Conservation (phyloP, 2,888 invertebrate species). For the Temnothorax unifasciatus region DNA sequence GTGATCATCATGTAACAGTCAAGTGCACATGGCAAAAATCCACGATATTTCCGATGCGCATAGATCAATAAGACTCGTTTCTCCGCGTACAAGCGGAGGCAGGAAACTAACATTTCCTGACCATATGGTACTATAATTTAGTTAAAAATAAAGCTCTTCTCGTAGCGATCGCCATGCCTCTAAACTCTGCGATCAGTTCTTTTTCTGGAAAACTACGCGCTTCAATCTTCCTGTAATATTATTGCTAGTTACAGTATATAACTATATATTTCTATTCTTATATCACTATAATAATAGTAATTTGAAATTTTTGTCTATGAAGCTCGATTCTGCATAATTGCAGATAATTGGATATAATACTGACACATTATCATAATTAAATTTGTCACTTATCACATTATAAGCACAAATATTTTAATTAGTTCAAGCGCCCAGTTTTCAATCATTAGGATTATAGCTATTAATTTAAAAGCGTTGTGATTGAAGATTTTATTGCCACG, state of each 20-base stretch:
- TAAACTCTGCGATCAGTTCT: conserved; percentile 9
- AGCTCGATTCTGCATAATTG: conserved; percentile 1
- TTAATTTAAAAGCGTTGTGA: neutral
- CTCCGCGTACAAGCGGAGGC: conserved; percentile 34
- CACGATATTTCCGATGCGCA: conserved; percentile 43
- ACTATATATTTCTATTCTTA: neutral
- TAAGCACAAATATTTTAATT: conserved; percentile 1
- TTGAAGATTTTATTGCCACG: neutral
- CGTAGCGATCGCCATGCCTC: neutral
- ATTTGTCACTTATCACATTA: neutral
- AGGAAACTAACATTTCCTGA: conserved; percentile 62
- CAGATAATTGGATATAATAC: neutral
- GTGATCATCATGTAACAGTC: conserved; percentile 29
- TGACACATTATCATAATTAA: neutral
- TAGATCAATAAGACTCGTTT: conserved; percentile 66
- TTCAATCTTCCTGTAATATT: neutral
- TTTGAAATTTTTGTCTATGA: neutral
- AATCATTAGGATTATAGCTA: neutral
- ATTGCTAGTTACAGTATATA: neutral
- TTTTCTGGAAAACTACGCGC: neutral
- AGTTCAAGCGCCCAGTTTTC: neutral
- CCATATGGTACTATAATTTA: conserved; percentile 59
- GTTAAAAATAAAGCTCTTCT: conserved; percentile 67
- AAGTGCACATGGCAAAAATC: conserved; percentile 58
- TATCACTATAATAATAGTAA: neutral